phyloP scores from a whole-genome alignment of 2,888 invertebrate species.

The Scotopteryx bipunctaria region DNA sequence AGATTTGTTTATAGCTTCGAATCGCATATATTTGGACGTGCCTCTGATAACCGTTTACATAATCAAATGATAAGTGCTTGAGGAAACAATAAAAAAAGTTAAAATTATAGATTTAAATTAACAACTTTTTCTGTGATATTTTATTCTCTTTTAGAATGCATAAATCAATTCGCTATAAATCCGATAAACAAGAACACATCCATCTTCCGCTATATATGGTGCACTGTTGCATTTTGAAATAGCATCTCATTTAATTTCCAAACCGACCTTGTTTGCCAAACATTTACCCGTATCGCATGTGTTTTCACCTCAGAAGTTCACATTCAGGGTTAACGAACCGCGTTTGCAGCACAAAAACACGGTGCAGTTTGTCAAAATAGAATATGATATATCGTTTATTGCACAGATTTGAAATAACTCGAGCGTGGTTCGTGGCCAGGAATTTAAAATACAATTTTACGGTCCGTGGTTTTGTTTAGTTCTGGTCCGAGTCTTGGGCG shows the following conservation, averaged over 20 bases:
- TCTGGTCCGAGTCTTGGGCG: conserved; percentile 26
- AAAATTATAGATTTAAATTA: too few relatives aligned
- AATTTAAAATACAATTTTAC: conserved; percentile 66
- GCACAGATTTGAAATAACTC: conserved; percentile 57
- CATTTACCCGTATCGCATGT: conserved; percentile 19
- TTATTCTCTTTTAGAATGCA: too few relatives aligned
- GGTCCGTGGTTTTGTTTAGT: conserved; percentile 35
- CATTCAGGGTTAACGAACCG: conserved; percentile 41
- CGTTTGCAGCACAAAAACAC: conserved; percentile 55
- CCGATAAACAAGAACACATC: not conserved
- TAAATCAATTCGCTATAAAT: not conserved
- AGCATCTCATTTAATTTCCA: not conserved
- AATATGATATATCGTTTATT: conserved; percentile 63
- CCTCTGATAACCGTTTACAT: too few relatives aligned
- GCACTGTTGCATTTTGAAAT: not conserved
- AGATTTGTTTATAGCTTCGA: too few relatives aligned
- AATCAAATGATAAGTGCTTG: too few relatives aligned
- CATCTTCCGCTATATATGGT: not conserved
- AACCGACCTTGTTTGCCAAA: conserved; percentile 4
- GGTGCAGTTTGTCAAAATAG: conserved; percentile 68
- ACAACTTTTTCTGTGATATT: too few relatives aligned
- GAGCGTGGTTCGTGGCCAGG: conserved; percentile 56
- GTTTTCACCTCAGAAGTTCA: conserved; percentile 20
- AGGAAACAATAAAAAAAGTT: too few relatives aligned
- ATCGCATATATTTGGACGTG: too few relatives aligned